Percentiles rank a stretch among this genome's conserved stretches.
phyloP scores from a whole-genome alignment of 2,888 invertebrate species.

The Operophtera brumata region DNA sequence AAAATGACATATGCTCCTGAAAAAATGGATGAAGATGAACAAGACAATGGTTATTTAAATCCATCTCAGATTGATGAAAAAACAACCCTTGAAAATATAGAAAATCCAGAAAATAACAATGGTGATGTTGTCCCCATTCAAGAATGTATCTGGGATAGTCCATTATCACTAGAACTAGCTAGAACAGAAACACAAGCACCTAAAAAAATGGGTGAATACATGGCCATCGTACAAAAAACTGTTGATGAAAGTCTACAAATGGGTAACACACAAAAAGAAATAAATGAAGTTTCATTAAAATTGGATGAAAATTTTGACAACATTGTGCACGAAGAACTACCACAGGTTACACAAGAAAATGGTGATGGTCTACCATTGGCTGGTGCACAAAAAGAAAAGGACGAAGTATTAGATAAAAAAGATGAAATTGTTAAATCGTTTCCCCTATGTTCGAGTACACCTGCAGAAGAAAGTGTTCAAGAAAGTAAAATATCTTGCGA shows the following conservation, averaged over 20 bases:
- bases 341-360: neutral
- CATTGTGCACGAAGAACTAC: neutral
- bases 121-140: neutral
- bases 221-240: neutral
- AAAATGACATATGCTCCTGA: neutral
- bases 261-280: neutral
- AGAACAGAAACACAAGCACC: neutral
- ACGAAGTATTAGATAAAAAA: too few species aligned
- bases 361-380: neutral
- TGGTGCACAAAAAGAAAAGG: neutral
- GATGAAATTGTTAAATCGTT: too few species aligned
- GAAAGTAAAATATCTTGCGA: neutral
- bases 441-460: too few species aligned
- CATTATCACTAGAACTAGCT: neutral
- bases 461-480: neutral
- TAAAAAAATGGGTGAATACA: neutral
- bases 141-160: neutral
- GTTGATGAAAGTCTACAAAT: neutral
- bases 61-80: neutral
- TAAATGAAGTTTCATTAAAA: neutral
- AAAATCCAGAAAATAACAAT: neutral
- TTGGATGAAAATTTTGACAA: neutral
- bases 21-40: neutral
- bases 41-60: neutral
- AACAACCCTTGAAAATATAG: neutral